Evolutionary conservation across 35 echinoderm and acorn worm genomes (phyloP), one percentile per base, ranked within the genome.

Genomic region (Patiria miniata): DNA sequence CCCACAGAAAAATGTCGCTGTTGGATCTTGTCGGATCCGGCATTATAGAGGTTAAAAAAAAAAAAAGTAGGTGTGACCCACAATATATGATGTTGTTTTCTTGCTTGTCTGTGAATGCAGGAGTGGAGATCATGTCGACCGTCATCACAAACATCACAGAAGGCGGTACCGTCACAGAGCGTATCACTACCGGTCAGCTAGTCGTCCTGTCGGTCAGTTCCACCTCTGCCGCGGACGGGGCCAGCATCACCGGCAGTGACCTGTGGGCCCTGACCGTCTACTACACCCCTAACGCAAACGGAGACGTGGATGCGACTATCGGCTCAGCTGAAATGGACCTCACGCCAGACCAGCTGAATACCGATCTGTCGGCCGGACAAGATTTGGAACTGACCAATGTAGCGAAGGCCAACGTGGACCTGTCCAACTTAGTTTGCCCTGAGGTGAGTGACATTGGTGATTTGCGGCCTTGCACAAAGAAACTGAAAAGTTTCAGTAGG

Each of bases 231-330:
- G 21, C 12, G 12, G 85, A 42, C 12, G 85, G 65, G 1, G 77
- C 68, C 73, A 87, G 85, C 30, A 87, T 87, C 76, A 23, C 18
- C 30, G 85, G 85, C 40, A 39, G 22, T 79, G 16, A 79, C 26
- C 69, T 87, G 7, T 87, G 85, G 85, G 77, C 29, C 10, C 40
- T 87, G 8, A 38, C 44, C n/a, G 39, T 79, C 76, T 79, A 73
- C 34, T 73, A 73, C 65, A 73, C 65, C 1, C 65, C 65, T 9
- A 30, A 73, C 34, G 2, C 65, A 18, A 73, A 36, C 26, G 65
- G 65, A 7, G 65, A 22, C 0, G 65, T 32, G 34, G 65, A 73
- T 23, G 1, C 14, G 9, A 73, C 65, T 3, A 22, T 73, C 21
- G 65, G 65, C 65, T 32, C 26, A 34, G 65, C 1, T 2, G 29